Evolutionary conservation across 2,113 vertebrate genomes (phyloP).

Genomic region (Phylloscopus trochiloides): DNA sequence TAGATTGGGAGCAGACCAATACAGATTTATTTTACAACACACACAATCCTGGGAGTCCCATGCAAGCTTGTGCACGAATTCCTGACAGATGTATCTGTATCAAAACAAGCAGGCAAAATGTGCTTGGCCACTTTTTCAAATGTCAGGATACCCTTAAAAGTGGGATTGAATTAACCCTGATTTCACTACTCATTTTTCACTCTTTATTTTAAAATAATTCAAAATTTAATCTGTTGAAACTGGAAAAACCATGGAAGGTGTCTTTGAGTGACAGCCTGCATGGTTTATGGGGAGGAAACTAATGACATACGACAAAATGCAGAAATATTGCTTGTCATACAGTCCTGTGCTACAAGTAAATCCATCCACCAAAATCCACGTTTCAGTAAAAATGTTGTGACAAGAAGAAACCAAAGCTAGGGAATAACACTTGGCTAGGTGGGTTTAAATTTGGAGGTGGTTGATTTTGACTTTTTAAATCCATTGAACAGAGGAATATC

Average conservation of each 20-base stretch:
- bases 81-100: conserved; percentile 27
- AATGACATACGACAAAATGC: not conserved
- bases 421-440: not conserved
- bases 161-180: not conserved
- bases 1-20: conserved; percentile 6
- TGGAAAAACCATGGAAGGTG: not conserved
- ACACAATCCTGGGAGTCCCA: not conserved
- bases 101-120: conserved; percentile 25
- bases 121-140: conserved; percentile 12
- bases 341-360: not conserved
- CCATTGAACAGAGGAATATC: not conserved
- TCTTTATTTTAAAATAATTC: not conserved
- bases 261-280: not conserved
- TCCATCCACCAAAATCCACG: not conserved
- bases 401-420: not conserved
- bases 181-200: not conserved
- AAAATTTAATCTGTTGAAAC: not conserved
- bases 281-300: not conserved
- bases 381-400: not conserved
- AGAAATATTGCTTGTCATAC: not conserved
- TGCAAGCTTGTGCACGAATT: not conserved
- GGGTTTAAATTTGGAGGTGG: not conserved
- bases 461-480: not conserved
- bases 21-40: not conserved
- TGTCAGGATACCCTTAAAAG: not conserved